These are phyloP conservation scores for Tetramorium parvispinum DNA, from an alignment of 1,140 invertebrate species.

Conservation along the genomic window DNA sequence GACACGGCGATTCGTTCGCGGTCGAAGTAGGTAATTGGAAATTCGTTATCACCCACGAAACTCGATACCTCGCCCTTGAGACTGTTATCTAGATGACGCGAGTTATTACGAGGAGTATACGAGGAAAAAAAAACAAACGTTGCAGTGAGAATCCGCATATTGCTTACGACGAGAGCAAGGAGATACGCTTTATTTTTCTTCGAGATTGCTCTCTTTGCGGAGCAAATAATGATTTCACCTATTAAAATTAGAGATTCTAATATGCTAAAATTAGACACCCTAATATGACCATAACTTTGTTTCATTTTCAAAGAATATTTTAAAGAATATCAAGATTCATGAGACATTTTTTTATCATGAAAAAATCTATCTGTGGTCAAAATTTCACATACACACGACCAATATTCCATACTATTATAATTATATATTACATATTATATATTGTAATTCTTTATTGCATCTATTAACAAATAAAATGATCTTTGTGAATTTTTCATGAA, in stretches of 20 bases:
- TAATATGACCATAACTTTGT: not conserved
- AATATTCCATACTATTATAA: too few species aligned
- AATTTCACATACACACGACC: too few species aligned
- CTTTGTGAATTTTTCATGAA: too few species aligned
- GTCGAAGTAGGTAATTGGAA: not conserved
- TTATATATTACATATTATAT: too few species aligned
- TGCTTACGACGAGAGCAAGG: not conserved
- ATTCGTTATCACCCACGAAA: slow-evolving; percentile 5
- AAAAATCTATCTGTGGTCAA: too few species aligned
- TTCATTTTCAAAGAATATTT: not conserved
- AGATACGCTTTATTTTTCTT: not conserved
- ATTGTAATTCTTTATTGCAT: too few species aligned
- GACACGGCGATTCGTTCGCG: not conserved
- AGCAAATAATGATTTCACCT: slow-evolving; percentile 5
- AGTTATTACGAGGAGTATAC: not conserved
- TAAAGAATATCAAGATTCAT: not conserved
- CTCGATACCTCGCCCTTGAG: not conserved
- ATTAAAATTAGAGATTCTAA: slow-evolving; percentile 15
- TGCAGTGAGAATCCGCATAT: not conserved
- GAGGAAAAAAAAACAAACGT: not conserved
- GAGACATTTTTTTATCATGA: not conserved
- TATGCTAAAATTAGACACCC: not conserved
- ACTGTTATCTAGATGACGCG: not conserved
- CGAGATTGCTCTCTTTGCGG: not conserved
- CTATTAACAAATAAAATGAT: too few species aligned